Evolutionary conservation across 2,888 invertebrate species (phyloP).

Genomic region (Lamellibrachia satsuma): DNA sequence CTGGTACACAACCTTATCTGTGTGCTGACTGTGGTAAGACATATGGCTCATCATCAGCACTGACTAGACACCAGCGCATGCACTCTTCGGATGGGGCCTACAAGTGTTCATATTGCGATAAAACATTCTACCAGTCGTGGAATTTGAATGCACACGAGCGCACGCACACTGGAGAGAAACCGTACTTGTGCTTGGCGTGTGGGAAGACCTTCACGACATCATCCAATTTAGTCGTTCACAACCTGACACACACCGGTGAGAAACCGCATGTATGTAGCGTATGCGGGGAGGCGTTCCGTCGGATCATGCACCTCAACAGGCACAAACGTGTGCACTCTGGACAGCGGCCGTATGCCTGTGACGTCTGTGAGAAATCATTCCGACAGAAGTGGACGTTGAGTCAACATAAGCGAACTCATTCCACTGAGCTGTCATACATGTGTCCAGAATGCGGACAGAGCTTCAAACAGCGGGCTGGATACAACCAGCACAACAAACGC

Average conservation of each 20-base stretch:
- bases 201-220: neutral
- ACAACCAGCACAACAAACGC: neutral
- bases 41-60: neutral
- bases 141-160: neutral
- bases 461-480: neutral
- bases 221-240: neutral
- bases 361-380: neutral
- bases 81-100: neutral
- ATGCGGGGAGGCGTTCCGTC: neutral
- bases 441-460: neutral
- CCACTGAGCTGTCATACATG: neutral
- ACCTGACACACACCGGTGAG: neutral
- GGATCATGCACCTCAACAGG: neutral
- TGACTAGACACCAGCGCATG: neutral
- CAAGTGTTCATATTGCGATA: neutral
- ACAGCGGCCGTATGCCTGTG: neutral
- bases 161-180: neutral
- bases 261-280: neutral
- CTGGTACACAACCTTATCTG: neutral
- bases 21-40: neutral
- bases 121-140: conserved; percentile 10
- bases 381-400: conserved; percentile 7
- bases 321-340: neutral
- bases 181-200: neutral
- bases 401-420: neutral